Evolutionary conservation across 2,113 vertebrate genomes (phyloP), one percentile per base, ranked within the genome.

Genomic region (Perognathus longimembris): DNA sequence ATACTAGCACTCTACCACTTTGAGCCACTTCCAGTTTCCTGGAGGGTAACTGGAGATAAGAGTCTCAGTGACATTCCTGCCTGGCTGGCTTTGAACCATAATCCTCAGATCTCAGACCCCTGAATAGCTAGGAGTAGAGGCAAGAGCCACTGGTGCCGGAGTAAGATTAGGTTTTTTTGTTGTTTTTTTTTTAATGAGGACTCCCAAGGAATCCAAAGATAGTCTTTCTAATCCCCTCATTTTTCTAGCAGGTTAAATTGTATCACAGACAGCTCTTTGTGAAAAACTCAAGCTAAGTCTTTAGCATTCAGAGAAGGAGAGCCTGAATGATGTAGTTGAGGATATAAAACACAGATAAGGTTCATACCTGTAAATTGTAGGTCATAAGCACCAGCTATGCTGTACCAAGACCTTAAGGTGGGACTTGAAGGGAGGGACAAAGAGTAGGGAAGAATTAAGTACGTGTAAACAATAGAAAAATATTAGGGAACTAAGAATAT

Each of bases 251-350:
- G 32, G 18, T 59, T 74, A 69, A 50, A 78, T 75, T 95, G 5
- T 82, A 63, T 86, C 38, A 45, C 57, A 6, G 40, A 50, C 45
- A 63, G 3, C 15, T 24, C 45, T 38, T 42, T 88, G 4, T 91
- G 18, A 14, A 67, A 69, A 92, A n/a, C 7, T 30, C 61, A 74
- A 20, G 22, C 50, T 91, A 83, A 32, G 24, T 85, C 38, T 59
- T 66, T 70, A 63, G n/a, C 54, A 91, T 82, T 95, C 59, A 85
- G 80, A 94, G 30, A 85, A 94, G 32, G 32, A 20, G 30, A 59
- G 66, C 14, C 32, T 78, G 11, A 70, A 24, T 10, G 22, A 89
- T 64, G 45, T 85, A 26, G 59, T 61, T 61, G 20, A 90, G n/a
- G 61, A 80, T 50, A 10, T 59, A 79, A 70, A 77, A 50, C 30